phyloP scores from a whole-genome alignment of 2,797 vertebrate species.

The Gadopsis marmoratus region DNA sequence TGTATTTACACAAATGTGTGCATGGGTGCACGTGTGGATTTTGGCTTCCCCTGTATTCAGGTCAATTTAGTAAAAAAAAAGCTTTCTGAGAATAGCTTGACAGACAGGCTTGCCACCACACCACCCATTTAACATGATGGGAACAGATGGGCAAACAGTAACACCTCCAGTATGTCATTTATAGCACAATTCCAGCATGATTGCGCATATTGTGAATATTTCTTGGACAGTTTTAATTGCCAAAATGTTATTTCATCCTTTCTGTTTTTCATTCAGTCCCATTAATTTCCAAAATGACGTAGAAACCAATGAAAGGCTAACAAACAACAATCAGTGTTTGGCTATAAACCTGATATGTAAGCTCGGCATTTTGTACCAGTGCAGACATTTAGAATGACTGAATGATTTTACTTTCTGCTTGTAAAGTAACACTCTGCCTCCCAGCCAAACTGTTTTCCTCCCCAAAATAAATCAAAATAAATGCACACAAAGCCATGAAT shows the following conservation, averaged over 20 bases:
- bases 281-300: not conserved
- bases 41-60: constrained; percentile 51
- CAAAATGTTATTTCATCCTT: not conserved
- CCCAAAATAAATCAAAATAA: constrained; percentile 37
- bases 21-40: constrained; percentile 50
- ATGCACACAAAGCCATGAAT: constrained; percentile 43
- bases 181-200: constrained; percentile 7
- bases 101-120: constrained; percentile 28
- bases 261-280: not conserved
- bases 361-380: constrained; percentile 3
- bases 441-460: constrained; percentile 18
- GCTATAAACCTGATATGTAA: not conserved
- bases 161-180: constrained; percentile 31
- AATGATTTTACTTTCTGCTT: constrained; percentile 19
- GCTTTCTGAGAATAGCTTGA: constrained; percentile 74
- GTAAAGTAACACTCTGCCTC: constrained; percentile 24
- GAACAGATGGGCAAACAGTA: constrained; percentile 42
- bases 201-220: not conserved
- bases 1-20: constrained; percentile 56
- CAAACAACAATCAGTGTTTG: not conserved
- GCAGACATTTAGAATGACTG: not conserved
- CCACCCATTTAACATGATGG: constrained; percentile 38
- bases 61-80: constrained; percentile 73
- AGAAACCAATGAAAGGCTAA: not conserved
- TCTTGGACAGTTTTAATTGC: not conserved